Conservation (phyloP, 1,140 invertebrate genomes). For the Halyomorpha halys region DNA sequence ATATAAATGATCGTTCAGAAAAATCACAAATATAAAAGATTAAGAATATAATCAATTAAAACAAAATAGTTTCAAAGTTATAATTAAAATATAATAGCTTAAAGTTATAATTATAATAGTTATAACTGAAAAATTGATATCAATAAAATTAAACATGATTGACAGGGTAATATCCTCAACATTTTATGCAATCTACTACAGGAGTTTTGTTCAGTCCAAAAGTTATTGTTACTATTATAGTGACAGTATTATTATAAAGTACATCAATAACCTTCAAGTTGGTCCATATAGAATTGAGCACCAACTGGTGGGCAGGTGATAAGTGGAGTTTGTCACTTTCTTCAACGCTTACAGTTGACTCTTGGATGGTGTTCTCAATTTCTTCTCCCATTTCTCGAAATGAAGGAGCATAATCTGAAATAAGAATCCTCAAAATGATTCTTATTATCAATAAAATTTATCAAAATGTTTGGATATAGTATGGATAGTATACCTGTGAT, state of each 20-base stretch:
- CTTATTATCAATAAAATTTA: too few relatives aligned
- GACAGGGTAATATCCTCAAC: too few relatives aligned
- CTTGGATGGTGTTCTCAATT: conserved; percentile 38
- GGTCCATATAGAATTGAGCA: conserved; percentile 65
- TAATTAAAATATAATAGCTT: too few relatives aligned
- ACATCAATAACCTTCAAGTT: conserved; percentile 53
- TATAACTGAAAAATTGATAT: too few relatives aligned
- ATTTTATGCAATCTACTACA: not conserved
- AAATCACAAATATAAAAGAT: too few relatives aligned
- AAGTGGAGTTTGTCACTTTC: conserved; percentile 39
- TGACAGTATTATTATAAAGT: too few relatives aligned
- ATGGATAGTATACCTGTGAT: conserved; percentile 32
- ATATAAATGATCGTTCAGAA: too few relatives aligned
- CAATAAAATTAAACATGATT: too few relatives aligned
- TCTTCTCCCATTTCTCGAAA: conserved; percentile 50
- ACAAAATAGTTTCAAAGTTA: too few relatives aligned
- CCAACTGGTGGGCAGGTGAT: conserved; percentile 52
- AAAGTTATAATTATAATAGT: too few relatives aligned
- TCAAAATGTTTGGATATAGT: not conserved
- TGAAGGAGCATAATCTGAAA: conserved; percentile 43
- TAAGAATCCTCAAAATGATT: not conserved
- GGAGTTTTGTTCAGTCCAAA: too few relatives aligned
- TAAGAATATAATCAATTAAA: too few relatives aligned
- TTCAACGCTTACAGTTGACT: conserved; percentile 39
- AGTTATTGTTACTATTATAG: not conserved